A percentile compares a stretch with the other conserved stretches of the same genome.
Evolutionary conservation across 2,888 invertebrate species (phyloP).

Genomic region (Trichopoda pennipes): DNA sequence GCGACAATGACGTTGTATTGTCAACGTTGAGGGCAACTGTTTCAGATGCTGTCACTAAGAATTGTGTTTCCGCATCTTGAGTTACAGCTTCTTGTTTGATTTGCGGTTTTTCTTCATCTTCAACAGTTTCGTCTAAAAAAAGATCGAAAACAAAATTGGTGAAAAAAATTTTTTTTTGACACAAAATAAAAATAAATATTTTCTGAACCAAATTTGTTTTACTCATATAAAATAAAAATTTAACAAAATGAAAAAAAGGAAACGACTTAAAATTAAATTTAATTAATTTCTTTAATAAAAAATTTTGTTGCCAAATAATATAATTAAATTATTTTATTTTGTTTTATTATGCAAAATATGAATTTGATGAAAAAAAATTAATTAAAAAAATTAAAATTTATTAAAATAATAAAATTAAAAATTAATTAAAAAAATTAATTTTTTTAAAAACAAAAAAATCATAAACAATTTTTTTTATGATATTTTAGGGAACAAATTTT

Average conservation of each 20-base stretch:
- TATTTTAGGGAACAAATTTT: too few relatives aligned
- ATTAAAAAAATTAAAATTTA: neutral
- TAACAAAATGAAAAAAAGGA: too few relatives aligned
- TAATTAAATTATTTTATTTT: neutral
- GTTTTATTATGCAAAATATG: neutral
- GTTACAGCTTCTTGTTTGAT: conserved; percentile 41
- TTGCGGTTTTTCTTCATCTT: conserved; percentile 6
- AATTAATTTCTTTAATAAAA: too few relatives aligned
- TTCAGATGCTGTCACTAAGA: conserved; percentile 14
- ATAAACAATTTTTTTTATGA: too few relatives aligned
- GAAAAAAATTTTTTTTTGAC: neutral
- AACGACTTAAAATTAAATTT: too few relatives aligned
- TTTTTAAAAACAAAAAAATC: too few relatives aligned
- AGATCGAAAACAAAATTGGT: neutral
- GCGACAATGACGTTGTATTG: neutral
- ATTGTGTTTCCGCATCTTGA: conserved; percentile 38
- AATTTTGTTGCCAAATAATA: too few relatives aligned
- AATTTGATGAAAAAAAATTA: too few relatives aligned
- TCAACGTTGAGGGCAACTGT: conserved; percentile 6
- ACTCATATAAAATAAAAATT: too few relatives aligned
- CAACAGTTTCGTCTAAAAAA: conserved; percentile 10
- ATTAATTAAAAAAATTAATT: too few relatives aligned
- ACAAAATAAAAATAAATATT: neutral
- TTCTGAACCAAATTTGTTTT: neutral
- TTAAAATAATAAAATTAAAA: neutral